Evolutionary conservation across 1,140 invertebrate genomes (phyloP).

Genomic region (Panagrolaimus sp.): DNA sequence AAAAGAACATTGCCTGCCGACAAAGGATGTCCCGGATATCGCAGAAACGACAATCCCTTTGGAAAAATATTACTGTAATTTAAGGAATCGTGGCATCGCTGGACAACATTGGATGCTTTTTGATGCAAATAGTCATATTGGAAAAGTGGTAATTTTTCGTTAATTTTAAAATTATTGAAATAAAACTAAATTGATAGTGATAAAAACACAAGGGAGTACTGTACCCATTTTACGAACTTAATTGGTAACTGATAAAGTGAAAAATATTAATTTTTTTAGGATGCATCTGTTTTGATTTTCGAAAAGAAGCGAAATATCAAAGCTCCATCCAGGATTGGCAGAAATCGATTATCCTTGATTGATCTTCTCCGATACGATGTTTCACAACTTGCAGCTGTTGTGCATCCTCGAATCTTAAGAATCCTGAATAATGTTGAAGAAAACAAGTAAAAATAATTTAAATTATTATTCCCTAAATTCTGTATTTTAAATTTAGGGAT

Average conservation of each 20-base stretch:
- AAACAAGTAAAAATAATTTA: constrained; percentile 59
- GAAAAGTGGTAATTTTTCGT: background rate
- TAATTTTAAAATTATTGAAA: too few relatives aligned
- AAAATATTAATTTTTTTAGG: constrained; percentile 43
- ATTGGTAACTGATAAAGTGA: too few relatives aligned
- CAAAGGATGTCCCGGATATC: background rate
- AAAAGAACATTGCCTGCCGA: background rate
- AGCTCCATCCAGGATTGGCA: constrained; percentile 43
- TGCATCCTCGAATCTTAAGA: constrained; percentile 61
- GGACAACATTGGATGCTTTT: background rate
- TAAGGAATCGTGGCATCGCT: background rate
- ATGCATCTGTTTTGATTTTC: constrained; percentile 61
- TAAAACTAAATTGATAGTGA: too few relatives aligned
- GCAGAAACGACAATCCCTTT: background rate
- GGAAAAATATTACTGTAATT: constrained; percentile 1
- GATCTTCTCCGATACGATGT: constrained; percentile 58
- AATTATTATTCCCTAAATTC: background rate
- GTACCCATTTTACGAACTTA: too few relatives aligned
- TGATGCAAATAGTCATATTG: constrained; percentile 7
- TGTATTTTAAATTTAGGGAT: constrained; percentile 33
- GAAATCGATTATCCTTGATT: constrained; percentile 59
- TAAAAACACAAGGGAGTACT: too few relatives aligned
- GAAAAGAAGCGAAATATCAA: constrained; percentile 62
- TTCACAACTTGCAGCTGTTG: constrained; percentile 55
- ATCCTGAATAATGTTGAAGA: constrained; percentile 61